A percentile compares a stretch with the other conserved stretches of the same genome.
Evolutionary conservation across 2,888 invertebrate species (phyloP).

Genomic region (Melipona bicolor): DNA sequence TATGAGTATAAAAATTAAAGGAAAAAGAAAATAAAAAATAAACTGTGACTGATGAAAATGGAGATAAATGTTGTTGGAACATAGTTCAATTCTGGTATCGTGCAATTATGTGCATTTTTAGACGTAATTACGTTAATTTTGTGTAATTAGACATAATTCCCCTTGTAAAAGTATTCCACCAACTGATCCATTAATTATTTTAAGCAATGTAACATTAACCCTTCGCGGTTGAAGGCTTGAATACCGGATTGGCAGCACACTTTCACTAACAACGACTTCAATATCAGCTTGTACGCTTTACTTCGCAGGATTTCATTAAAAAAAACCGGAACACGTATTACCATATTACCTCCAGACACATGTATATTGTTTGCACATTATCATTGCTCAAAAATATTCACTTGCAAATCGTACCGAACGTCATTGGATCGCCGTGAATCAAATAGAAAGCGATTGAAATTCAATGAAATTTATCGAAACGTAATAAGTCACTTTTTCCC

Average conservation of each 20-base stretch:
- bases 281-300: not conserved
- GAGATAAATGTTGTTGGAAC: not conserved
- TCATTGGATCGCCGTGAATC: not conserved
- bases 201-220: constrained; percentile 33
- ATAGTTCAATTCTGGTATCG: not conserved
- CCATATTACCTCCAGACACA: not conserved
- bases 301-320: constrained; percentile 12
- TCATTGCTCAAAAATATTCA: not conserved
- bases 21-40: not conserved
- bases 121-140: not conserved
- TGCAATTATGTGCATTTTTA: not conserved
- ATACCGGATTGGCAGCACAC: not conserved
- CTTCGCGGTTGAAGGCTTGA: constrained; percentile 29
- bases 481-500: constrained; percentile 16
- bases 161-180: not conserved
- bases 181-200: constrained; percentile 25
- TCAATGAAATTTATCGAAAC: not conserved
- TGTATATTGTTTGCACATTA: constrained; percentile 4
- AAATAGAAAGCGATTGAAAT: not conserved
- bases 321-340: constrained; percentile 12
- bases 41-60: not conserved
- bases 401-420: not conserved
- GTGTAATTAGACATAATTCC: not conserved
- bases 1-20: not conserved
- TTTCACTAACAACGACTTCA: constrained; percentile 26